A percentile compares a stretch with the other conserved stretches of the same genome.
phyloP scores from a whole-genome alignment of 2,113 vertebrate genomes.

The Tupaia tana region DNA sequence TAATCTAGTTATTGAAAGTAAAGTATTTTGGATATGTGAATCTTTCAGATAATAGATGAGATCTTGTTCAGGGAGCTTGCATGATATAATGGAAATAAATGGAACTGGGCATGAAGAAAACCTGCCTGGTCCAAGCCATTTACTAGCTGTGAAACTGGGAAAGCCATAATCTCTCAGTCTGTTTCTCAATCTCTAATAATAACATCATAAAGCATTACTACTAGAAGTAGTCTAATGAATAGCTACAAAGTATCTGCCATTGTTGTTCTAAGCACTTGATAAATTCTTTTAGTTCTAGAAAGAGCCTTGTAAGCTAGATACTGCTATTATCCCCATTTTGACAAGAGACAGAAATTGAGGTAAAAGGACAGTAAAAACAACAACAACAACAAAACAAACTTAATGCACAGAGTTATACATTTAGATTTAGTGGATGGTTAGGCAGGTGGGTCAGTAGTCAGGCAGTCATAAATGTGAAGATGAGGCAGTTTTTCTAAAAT shows the following conservation, averaged over 20 bases:
- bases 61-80: background rate
- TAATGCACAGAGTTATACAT: background rate
- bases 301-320: background rate
- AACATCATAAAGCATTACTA: background rate
- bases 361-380: background rate
- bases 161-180: background rate
- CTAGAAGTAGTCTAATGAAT: background rate
- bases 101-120: background rate
- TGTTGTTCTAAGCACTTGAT: background rate
- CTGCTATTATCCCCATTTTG: background rate
- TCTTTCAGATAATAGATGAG: background rate
- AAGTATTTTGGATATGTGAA: conserved; percentile 5
- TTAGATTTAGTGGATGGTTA: background rate
- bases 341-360: background rate
- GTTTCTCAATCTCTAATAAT: background rate
- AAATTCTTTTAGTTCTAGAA: background rate
- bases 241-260: background rate
- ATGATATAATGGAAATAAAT: background rate
- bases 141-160: background rate
- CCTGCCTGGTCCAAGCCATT: background rate
- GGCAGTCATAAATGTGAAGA: background rate
- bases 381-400: too few relatives aligned
- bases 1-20: conserved; percentile 28
- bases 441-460: accelerated
- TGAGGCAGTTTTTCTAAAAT: background rate